Percentiles rank a stretch among this genome's conserved stretches.
phyloP scores from a whole-genome alignment of 1,140 invertebrate genomes.

The Agraylea sexmaculata region DNA sequence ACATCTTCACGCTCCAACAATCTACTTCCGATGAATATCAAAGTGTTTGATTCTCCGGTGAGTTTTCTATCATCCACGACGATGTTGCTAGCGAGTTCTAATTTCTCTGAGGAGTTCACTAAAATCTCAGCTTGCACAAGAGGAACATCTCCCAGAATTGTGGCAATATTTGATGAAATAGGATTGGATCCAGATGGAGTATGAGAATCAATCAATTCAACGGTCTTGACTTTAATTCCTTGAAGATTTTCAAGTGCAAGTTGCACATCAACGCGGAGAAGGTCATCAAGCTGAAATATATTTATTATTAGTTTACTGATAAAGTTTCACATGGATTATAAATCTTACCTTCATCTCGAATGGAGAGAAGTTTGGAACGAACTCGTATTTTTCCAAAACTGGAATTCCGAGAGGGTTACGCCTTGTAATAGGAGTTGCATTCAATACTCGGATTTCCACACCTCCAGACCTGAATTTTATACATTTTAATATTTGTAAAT shows the following conservation, averaged over 20 bases:
- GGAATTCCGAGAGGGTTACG: constrained; percentile 49
- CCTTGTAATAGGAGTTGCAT: constrained; percentile 65
- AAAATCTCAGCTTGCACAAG: constrained; percentile 46
- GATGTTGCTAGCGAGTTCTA: constrained; percentile 39
- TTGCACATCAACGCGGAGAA: constrained; percentile 50
- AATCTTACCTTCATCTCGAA: constrained; percentile 25
- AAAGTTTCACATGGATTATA: constrained; percentile 1
- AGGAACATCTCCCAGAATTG: constrained; percentile 49
- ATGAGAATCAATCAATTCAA: constrained; percentile 51
- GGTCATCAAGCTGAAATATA: constrained; percentile 31
- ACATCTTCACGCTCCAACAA: constrained; percentile 29
- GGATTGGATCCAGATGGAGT: constrained; percentile 32
- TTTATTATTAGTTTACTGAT: too few species aligned
- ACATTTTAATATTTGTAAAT: background rate
- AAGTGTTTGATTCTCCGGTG: constrained; percentile 40
- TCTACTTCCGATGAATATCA: constrained; percentile 43
- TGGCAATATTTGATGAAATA: constrained; percentile 39
- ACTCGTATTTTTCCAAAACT: constrained; percentile 62
- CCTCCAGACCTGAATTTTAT: constrained; percentile 50
- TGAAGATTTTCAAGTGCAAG: constrained; percentile 66
- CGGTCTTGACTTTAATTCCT: constrained; percentile 54
- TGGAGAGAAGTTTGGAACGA: constrained; percentile 53
- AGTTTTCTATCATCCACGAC: constrained; percentile 50
- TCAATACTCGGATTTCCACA: constrained; percentile 71
- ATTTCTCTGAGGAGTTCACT: constrained; percentile 31